A percentile compares a stretch with the other conserved stretches of the same genome.
phyloP scores from a whole-genome alignment of 2,113 vertebrate species.

The Scomber japonicus region DNA sequence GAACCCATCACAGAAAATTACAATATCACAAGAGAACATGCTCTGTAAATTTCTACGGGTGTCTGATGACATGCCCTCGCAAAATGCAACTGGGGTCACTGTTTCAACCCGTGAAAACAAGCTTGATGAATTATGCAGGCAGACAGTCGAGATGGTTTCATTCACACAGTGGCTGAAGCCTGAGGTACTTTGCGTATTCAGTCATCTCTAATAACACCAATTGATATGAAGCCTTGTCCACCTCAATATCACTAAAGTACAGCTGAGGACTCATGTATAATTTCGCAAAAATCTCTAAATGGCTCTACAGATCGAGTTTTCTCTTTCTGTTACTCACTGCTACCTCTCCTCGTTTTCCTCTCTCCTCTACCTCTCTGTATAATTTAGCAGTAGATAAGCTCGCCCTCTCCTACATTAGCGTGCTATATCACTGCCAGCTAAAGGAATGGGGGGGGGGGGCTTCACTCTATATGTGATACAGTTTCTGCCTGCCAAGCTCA shows the following conservation, averaged over 20 bases:
- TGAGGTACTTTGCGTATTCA: conserved; percentile 45
- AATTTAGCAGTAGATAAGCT: conserved; percentile 67
- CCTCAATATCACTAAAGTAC: conserved; percentile 46
- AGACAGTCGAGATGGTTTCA: conserved; percentile 47
- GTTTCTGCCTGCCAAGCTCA: conserved; percentile 70
- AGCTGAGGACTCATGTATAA: conserved; percentile 54
- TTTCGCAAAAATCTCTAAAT: conserved; percentile 47
- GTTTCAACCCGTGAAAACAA: conserved; percentile 23
- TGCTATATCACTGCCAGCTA: conserved; percentile 64
- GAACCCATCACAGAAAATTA: conserved; percentile 62
- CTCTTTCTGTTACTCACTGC: conserved; percentile 12
- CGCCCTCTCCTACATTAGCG: conserved; percentile 58
- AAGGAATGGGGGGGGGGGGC: conserved; percentile 50
- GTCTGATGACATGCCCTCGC: conserved; percentile 56
- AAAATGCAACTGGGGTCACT: conserved; percentile 27
- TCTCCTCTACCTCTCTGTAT: conserved; percentile 38
- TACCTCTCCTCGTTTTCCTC: conserved; percentile 3
- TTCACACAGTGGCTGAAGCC: conserved; percentile 41
- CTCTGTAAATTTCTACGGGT: conserved; percentile 53
- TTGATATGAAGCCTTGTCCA: conserved; percentile 57
- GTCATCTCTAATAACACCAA: conserved; percentile 54
- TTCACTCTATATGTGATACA: conserved; percentile 68
- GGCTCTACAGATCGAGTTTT: conserved; percentile 40
- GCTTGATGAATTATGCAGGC: conserved; percentile 35
- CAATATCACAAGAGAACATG: conserved; percentile 48